These are phyloP conservation scores for Phocides pigmalion DNA, from an alignment of 1,140 invertebrate genomes.

Conservation along the genomic window DNA sequence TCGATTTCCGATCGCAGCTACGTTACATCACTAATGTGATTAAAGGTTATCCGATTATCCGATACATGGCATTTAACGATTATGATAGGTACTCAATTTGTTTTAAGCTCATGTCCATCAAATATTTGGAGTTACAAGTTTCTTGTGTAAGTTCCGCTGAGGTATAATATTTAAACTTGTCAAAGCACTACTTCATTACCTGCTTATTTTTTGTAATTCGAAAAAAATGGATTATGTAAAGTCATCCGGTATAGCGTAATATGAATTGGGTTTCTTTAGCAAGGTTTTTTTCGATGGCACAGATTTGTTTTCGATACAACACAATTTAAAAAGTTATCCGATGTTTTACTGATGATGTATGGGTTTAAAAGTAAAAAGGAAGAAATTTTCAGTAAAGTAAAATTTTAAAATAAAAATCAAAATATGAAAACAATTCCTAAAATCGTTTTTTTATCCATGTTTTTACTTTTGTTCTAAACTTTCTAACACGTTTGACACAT, in stretches of 20 bases:
- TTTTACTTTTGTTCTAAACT: too few species aligned
- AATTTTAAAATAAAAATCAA: too few species aligned
- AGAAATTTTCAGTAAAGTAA: too few species aligned
- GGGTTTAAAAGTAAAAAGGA: too few species aligned
- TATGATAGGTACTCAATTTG: constrained; percentile 4
- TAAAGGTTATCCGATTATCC: constrained; percentile 20
- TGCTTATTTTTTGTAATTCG: not conserved
- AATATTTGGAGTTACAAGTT: constrained; percentile 13
- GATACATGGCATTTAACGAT: constrained; percentile 22
- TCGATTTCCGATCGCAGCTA: constrained; percentile 12
- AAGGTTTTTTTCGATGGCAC: too few species aligned
- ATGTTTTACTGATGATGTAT: too few species aligned
- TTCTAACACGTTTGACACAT: too few species aligned
- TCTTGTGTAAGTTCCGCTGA: constrained; percentile 20
- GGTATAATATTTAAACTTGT: not conserved
- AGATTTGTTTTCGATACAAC: too few species aligned
- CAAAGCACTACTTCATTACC: not conserved
- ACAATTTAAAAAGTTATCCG: too few species aligned
- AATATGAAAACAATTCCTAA: too few species aligned
- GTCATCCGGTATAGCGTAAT: not conserved
- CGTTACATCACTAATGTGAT: constrained; percentile 16
- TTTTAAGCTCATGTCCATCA: constrained; percentile 27
- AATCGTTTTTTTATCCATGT: too few species aligned
- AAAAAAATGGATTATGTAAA: not conserved
- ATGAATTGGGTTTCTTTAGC: not conserved